A percentile compares a stretch with the other conserved stretches of the same genome.
Conservation (phyloP, 2,888 invertebrate species). For the Flexamia atlantica region DNA sequence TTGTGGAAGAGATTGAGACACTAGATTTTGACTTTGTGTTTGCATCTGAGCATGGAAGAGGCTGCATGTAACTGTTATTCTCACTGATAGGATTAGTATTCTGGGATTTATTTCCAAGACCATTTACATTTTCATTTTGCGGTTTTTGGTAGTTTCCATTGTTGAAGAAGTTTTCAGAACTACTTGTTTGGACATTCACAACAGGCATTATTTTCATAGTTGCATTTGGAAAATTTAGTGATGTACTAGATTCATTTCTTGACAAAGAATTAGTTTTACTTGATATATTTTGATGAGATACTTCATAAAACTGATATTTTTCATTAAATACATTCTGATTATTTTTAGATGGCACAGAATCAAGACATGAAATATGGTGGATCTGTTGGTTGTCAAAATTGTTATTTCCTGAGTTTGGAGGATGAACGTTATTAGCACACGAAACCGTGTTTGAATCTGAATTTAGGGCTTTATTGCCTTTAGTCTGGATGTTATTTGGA, state of each 20-base stretch:
- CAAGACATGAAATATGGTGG: not conserved
- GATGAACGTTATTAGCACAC: not conserved
- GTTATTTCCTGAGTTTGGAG: not conserved
- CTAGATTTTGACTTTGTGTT: not conserved
- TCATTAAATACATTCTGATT: not conserved
- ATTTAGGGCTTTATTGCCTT: not conserved
- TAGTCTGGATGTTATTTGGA: not conserved
- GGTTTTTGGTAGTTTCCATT: not conserved
- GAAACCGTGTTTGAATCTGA: not conserved
- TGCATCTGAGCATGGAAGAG: not conserved
- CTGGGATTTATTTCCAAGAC: not conserved
- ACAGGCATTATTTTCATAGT: not conserved
- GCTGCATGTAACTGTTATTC: not conserved
- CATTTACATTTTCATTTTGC: not conserved
- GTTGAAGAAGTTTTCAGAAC: not conserved
- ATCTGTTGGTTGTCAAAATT: not conserved
- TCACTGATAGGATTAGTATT: not conserved
- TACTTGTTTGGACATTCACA: not conserved
- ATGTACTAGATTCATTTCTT: not conserved
- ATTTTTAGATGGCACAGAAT: not conserved
- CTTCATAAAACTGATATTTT: not conserved
- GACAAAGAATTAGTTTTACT: conserved; percentile 1
- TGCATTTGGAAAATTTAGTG: not conserved
- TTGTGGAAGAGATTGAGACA: not conserved
- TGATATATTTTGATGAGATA: not conserved